Conservation (phyloP, 1,140 invertebrate genomes). For the Archegozetes longisetosus region DNA sequence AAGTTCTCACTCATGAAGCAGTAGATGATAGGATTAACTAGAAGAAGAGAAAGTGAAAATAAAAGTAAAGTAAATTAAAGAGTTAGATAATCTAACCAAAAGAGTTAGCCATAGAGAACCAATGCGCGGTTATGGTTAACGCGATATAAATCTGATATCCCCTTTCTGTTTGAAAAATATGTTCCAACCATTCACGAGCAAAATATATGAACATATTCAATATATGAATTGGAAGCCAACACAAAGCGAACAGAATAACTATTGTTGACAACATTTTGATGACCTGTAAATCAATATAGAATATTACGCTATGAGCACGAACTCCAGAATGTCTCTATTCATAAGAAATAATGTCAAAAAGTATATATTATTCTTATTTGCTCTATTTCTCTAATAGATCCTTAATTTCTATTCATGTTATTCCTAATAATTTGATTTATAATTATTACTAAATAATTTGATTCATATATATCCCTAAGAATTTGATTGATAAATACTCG, state of each 20-base stretch:
- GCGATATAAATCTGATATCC: conserved; percentile 25
- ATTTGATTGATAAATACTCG: no score
- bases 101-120: conserved; percentile 10
- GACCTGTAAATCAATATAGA: conserved; percentile 27
- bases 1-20: conserved; percentile 75
- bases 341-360: no score
- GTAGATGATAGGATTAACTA: conserved; percentile 69
- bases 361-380: no score
- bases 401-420: no score
- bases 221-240: conserved; percentile 37
- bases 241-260: conserved; percentile 37
- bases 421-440: no score
- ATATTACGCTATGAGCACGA: no score
- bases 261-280: conserved; percentile 40
- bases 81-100: not conserved
- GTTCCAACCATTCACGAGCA: conserved; percentile 5
- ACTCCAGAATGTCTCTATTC: no score
- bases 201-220: conserved; percentile 29
- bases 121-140: conserved; percentile 33
- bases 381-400: no score
- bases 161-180: conserved; percentile 18
- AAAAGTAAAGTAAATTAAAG: not conserved
- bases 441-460: no score
- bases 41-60: not conserved
- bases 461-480: no score